phyloP scores from a whole-genome alignment of 2,797 vertebrate genomes.

The Aldrovandia affinis region DNA sequence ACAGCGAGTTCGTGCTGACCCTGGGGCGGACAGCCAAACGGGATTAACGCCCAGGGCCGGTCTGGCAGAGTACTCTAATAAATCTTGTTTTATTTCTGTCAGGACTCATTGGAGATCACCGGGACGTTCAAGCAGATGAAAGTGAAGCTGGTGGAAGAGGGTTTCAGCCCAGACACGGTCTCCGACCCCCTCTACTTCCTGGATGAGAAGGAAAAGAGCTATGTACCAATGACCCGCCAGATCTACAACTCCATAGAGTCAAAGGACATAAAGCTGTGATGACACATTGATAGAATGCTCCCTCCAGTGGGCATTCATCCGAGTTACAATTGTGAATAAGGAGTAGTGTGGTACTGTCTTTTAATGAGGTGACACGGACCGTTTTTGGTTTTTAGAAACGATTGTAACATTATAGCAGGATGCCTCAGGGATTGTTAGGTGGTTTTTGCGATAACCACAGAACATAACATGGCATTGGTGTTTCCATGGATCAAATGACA shows the following conservation, averaged over 20 bases:
- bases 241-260: slow-evolving; percentile 71
- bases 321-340: background rate
- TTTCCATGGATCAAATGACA: background rate
- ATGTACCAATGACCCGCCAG: slow-evolving; percentile 75
- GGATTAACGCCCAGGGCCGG: no score
- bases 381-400: background rate
- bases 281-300: background rate
- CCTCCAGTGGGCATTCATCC: background rate
- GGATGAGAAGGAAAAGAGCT: slow-evolving; percentile 75
- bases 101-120: slow-evolving; percentile 74
- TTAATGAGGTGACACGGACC: background rate
- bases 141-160: slow-evolving; percentile 81
- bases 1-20: no score
- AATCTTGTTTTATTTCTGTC: slow-evolving; percentile 19
- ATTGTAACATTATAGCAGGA: background rate
- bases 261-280: slow-evolving; percentile 78
- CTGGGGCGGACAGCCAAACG: no score
- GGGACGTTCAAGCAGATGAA: slow-evolving; percentile 90
- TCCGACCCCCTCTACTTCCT: slow-evolving; percentile 81
- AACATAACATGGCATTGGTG: background rate
- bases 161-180: slow-evolving; percentile 78
- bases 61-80: background rate
- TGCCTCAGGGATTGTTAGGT: slow-evolving; percentile 14
- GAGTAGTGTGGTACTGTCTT: background rate
- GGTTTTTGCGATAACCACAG: no score